A percentile compares a stretch with the other conserved stretches of the same genome.
These are phyloP conservation scores for Anisognathus igniventris DNA, from an alignment of 2,797 vertebrate genomes.

Conservation along the genomic window DNA sequence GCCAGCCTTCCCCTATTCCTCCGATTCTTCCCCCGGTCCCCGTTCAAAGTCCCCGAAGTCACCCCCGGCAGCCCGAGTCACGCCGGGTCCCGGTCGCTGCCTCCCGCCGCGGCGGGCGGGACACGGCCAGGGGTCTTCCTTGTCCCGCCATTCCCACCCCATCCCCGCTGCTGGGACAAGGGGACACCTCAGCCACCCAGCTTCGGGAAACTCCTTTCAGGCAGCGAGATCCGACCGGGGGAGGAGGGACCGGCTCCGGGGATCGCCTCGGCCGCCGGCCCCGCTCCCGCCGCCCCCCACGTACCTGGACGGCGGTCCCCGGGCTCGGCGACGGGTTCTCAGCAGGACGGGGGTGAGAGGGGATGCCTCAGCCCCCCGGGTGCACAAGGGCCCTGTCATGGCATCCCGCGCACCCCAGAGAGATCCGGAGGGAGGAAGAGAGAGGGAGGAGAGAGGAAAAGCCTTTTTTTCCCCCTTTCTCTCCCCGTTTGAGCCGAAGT, in stretches of 20 bases:
- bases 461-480: neutral
- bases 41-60: neutral
- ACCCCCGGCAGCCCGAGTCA: neutral
- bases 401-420: neutral
- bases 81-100: neutral
- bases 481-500: slow-evolving; percentile 66
- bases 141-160: neutral
- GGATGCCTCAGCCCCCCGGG: neutral
- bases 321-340: neutral
- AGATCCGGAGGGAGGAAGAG: neutral
- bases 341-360: neutral
- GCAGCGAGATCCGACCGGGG: neutral
- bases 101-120: neutral
- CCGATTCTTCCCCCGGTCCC: neutral
- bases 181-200: neutral
- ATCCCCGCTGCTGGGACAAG: neutral
- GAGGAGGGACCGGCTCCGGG: neutral
- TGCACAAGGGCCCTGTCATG: neutral
- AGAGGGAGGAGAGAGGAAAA: neutral
- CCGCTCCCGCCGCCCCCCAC: neutral
- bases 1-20: neutral
- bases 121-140: neutral
- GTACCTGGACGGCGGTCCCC: neutral
- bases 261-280: too few species aligned
- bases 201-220: neutral